Evolutionary conservation across 2,888 invertebrate genomes (phyloP), one percentile per base, ranked within the genome.

Genomic region (Trichogramma evanescens): DNA sequence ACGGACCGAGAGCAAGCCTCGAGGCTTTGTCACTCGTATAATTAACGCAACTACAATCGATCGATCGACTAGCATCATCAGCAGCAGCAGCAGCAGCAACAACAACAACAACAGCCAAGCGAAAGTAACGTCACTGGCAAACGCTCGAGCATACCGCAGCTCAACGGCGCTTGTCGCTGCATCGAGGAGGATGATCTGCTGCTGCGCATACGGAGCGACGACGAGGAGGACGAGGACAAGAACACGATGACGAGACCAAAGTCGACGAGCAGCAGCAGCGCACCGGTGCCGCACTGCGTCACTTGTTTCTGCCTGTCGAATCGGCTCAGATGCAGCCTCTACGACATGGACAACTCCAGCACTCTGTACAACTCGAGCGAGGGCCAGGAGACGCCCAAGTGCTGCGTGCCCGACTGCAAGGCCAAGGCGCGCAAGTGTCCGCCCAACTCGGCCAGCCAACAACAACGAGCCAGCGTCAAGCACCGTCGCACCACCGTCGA

Each of bases 291-390:
- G 1, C 63, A 63, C 46, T 63, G 63, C 51, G 13, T 57, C 42
- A 63, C 63, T 39, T 63, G 63, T 51, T 54, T 13, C 45, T 63
- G 63, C 9, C 55, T 61, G 10, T 10, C 10, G 6, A 48, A 48
- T 48, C 26, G 26, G 26, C 26, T 26, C 26, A 26, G 26, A 26
- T 26, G 26, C 26, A 26, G 26, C 26, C 26, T 26, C 26, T 26
- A 26, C 26, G 26, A 26, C 26, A 26, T 26, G 26, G 26, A 26
- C 26, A 26, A 26, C 26, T 26, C 26, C 26, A 26, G 2, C 2
- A 3, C 26, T 26, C 26, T 2, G 26, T 26, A 26, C 26, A 26
- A 26, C 26, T 26, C 26, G 26, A 26, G 26, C 26, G 26, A 26
- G 26, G 26, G 26, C 26, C 26, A 26, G 26, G 26, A 44, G 8